Base-by-base conservation (phyloP, 2,797 vertebrate genomes). In the Gila robusta region DNA sequence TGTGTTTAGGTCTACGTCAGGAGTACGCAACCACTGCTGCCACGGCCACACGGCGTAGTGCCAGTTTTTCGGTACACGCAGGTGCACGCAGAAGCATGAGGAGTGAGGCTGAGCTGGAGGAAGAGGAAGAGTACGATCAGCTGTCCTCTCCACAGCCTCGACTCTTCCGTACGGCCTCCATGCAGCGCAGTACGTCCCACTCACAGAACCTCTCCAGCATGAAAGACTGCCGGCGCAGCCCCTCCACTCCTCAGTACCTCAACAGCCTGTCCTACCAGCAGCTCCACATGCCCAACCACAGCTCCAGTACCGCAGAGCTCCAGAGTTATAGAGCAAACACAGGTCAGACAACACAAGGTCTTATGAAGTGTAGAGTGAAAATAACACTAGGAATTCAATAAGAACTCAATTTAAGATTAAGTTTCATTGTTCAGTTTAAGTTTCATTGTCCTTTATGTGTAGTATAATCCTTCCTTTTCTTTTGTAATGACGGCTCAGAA, bases 131-230 rank as follows among this genome's bases (percentile, higher is more conserved):
- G 19, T 98, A 97, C 70, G 98, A 99, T 91, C 97, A 98, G 88
- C 93, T 99, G 26, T 98, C 98, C 1, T 97, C 98, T 84, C 98
- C 98, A 0, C 98, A 99, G 93, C 98, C 97, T 0, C 96, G 97
- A 23, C 96, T 99, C 67, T 97, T 97, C 78, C 96, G 97, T 69
- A 97, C 97, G 56, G 95, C 97, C 19, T 97, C 98, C 39, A 97
- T 98, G 94, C 98, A 98, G 93, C 96, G 97, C 69, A 94, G 97
- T 88, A 95, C 97, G 89, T 96, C 98, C 84, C 98, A 99, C 90
- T 99, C 98, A 70, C 97, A 99, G 94, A 99, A 97, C 93, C 99
- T 99, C 93, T 98, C 98, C 90, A 98, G 97, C 92, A 96, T 97
- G 87, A 96, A 98, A 91, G 98, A 99, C 86, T 98, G 97, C 92